Base-by-base conservation (phyloP, 1,140 invertebrate genomes). In the Hyles euphorbiae region DNA sequence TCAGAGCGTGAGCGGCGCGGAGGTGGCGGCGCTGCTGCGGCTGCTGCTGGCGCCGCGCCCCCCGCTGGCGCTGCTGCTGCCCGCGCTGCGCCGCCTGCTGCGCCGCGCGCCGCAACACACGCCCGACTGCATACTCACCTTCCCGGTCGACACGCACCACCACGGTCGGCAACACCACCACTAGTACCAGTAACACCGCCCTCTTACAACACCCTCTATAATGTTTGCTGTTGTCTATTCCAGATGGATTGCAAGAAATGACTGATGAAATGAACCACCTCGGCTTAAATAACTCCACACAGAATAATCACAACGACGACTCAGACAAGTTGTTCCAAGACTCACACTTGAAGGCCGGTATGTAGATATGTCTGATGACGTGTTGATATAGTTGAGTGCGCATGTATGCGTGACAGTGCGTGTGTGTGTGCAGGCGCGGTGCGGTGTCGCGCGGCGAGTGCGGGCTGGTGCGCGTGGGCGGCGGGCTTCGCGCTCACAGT, bases 381-480 rank as follows among this genome's bases (percentile, higher is more conserved):
- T 22, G 22, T 22, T 22, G 22, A 22, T 22, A 22, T 2, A 22
- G 22, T 33, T 51, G 48, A 4, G 2, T 36, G 51, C n/a, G 34
- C n/a, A 53, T 10, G 34, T 40, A 4, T 53, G 34, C n/a, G 47
- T 22, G 47, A 6, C 10, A 6, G 47, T 22, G 47, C 2, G 43
- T 46, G 53, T 45, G 53, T 46, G 45, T 48, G 44, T 8, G 9
- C 56, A 87, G 56, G 71, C 89, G 56, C 84, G 81, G 54, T 92
- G 89, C 92, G 45, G 73, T 91, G 78, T 90, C 90, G 91, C 63
- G 91, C 63, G 67, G 90, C 74, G 57, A 91, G 92, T 70, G 77
- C 92, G 11, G 87, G 90, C 47, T 94, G 93, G 93, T 89, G 91
- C 12, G 87, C 93, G 45, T 93, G 93, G 92, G 72, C 90, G 44